Evolutionary conservation across 1,140 invertebrate species (phyloP), one percentile per base, ranked within the genome.

Genomic region (Pectinophora gossypiella): DNA sequence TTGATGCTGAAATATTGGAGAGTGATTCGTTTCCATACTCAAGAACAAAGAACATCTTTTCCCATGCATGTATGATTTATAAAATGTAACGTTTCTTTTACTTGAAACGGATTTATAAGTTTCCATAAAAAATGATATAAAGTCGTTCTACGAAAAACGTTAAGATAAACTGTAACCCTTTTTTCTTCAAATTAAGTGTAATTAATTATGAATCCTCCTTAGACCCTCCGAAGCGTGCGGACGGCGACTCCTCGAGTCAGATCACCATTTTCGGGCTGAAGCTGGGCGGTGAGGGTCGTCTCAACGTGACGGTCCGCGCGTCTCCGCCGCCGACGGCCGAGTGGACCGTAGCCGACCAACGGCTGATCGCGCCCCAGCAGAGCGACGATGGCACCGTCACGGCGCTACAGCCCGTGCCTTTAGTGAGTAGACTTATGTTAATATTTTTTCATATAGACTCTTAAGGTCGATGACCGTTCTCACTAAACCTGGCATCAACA

Each of bases 231-330:
- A 88, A 91, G 53, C 73, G 87, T 58, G 54, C 76, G 51, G 80
- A 86, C 12, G 71, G 86, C 58, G 55, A 75, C 51, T 79, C 85
- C 12, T 64, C 71, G 0, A 89, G 82, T 47, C 84, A 71, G 1
- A 90, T 91, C 55, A 89, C 92, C 27, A 89, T 92, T 21, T 95
- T 94, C 64, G 94, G 93, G 2, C 91, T 93, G 27, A 91, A 92
- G 44, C 82, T 94, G 48, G 93, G 93, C 1, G 89, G 91, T 38
- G 88, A 89, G 44, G 93, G 92, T 21, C 81, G 89, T 4, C 90
- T 95, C 20, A 92, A 92, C 48, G 89, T 95, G 1, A 93, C 91
- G 0, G 87, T 95, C 3, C 78, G 90, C 0, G 90, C 93, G 3
- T 92, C 94, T 74, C 94, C 94, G 0, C 79, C 76, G 43, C 94